These are phyloP conservation scores for Callaeas wilsoni DNA, from an alignment of 2,113 vertebrate genomes.

Conservation along the genomic window DNA sequence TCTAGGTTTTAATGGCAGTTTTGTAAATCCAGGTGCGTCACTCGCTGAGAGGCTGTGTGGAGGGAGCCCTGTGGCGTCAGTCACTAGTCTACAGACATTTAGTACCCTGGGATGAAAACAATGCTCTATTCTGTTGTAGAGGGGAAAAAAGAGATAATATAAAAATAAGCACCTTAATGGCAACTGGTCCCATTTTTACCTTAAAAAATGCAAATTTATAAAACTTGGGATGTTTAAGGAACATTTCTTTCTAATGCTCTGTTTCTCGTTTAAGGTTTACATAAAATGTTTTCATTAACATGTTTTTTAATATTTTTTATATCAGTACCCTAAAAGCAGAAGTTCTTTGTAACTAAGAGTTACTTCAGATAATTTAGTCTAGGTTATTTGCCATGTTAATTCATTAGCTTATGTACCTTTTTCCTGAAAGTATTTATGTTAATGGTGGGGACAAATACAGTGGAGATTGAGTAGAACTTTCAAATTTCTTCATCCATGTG, in stretches of 20 bases:
- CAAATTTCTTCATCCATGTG: not conserved
- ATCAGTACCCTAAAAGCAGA: not conserved
- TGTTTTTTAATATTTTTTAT: not conserved
- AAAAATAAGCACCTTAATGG: not conserved
- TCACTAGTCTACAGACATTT: not conserved
- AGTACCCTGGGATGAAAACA: not conserved
- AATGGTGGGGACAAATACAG: not conserved
- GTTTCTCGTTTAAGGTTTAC: not conserved
- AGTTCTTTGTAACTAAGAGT: not conserved
- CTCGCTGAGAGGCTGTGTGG: not conserved
- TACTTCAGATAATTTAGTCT: not conserved
- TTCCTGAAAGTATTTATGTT: not conserved
- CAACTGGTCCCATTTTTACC: not conserved
- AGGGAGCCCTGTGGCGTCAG: not conserved
- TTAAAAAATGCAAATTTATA: not conserved
- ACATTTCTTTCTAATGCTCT: not conserved
- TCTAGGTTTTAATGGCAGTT: not conserved
- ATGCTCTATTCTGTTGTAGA: not conserved
- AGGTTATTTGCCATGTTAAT: not conserved
- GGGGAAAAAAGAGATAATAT: not conserved
- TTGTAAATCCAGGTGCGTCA: accelerated
- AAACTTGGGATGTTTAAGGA: not conserved
- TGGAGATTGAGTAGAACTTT: not conserved
- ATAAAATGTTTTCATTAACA: not conserved
- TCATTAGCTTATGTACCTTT: not conserved